Evolutionary conservation across 2,797 vertebrate species (phyloP).

Genomic region (Hyperoplus lanceolatus): DNA sequence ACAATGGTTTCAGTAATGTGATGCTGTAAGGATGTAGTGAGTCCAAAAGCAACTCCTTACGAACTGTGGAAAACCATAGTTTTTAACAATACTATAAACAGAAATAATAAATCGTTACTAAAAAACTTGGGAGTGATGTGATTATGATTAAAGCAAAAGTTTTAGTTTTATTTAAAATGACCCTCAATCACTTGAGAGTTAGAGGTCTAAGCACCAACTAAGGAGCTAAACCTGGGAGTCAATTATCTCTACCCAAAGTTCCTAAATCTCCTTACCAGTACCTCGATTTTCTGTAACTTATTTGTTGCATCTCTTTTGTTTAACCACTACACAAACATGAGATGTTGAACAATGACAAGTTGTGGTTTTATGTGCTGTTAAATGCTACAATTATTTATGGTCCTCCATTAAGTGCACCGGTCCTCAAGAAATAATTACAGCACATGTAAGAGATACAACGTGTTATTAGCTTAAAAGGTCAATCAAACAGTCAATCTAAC

Average conservation of each 20-base stretch:
- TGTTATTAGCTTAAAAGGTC: neutral
- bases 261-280: neutral
- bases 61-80: neutral
- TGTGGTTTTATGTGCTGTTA: neutral
- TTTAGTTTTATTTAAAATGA: neutral
- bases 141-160: neutral
- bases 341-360: neutral
- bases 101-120: neutral
- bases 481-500: too few relatives aligned
- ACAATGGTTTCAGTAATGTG: conserved; percentile 22
- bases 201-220: neutral
- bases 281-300: neutral
- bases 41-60: neutral
- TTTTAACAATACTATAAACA: neutral
- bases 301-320: neutral
- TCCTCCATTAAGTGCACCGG: neutral
- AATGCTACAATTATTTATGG: neutral
- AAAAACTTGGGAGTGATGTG: neutral
- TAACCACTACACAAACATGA: neutral
- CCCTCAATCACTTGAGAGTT: neutral
- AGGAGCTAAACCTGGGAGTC: too few relatives aligned
- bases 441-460: neutral
- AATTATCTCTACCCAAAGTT: neutral
- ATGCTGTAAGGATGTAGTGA: neutral
- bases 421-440: neutral